Percentiles rank a stretch among this genome's conserved stretches.
Evolutionary conservation across 2,113 vertebrate genomes (phyloP).

Genomic region (Bambusicola thoracicus): DNA sequence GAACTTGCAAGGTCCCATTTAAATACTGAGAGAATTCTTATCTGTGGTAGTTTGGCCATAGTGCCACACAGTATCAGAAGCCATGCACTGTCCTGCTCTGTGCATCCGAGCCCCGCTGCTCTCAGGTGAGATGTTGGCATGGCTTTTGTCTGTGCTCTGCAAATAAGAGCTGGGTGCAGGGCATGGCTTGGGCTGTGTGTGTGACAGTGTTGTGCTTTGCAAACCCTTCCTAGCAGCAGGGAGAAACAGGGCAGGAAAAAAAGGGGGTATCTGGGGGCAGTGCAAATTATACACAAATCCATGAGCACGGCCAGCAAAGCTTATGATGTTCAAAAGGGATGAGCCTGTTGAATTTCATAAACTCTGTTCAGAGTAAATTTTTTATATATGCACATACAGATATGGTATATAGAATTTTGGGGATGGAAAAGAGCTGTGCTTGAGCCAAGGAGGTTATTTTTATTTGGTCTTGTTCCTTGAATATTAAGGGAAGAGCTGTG

Average conservation of each 20-base stretch:
- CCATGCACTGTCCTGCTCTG: neutral
- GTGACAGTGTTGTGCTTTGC: neutral
- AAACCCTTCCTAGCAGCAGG: neutral
- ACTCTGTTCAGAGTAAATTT: neutral
- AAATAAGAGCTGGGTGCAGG: neutral
- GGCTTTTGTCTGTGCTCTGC: neutral
- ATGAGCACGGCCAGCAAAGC: neutral
- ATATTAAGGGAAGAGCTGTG: neutral
- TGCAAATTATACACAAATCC: neutral
- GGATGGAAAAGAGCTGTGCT: neutral
- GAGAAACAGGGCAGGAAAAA: neutral
- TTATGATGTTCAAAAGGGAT: conserved; percentile 1
- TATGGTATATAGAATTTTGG: neutral
- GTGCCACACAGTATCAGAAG: neutral
- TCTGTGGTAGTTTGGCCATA: neutral
- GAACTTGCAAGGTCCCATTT: neutral
- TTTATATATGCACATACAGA: neutral
- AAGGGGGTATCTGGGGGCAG: neutral
- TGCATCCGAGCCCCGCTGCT: accelerated
- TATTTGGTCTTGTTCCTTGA: neutral
- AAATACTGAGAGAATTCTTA: neutral
- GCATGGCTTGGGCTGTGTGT: neutral
- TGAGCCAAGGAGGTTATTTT: neutral
- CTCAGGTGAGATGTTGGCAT: accelerated
- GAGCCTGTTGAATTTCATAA: conserved; percentile 30